Evolutionary conservation across 2,888 invertebrate genomes (phyloP).

Genomic region (Opisthograptis luteolata): DNA sequence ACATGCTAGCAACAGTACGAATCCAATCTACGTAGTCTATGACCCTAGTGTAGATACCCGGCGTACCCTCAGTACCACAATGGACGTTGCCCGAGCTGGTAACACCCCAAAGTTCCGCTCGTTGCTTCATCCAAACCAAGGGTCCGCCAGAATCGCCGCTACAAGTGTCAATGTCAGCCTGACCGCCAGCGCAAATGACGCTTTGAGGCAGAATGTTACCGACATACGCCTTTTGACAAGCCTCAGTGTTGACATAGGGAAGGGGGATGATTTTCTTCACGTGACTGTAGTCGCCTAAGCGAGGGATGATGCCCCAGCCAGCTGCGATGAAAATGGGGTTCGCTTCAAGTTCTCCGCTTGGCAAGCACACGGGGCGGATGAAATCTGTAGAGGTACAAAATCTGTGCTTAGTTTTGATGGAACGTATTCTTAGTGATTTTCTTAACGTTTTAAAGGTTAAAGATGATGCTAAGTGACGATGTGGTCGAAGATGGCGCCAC

Average conservation of each 20-base stretch:
- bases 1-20: conserved; percentile 27
- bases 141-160: conserved; percentile 67
- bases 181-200: conserved; percentile 62
- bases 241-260: conserved; percentile 44
- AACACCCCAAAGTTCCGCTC: conserved; percentile 55
- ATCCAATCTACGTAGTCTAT: conserved; percentile 56
- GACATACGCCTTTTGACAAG: conserved; percentile 46
- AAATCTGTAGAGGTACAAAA: conserved; percentile 52
- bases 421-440: no score
- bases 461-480: no score
- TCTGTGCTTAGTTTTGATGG: neutral
- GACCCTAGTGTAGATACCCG: conserved; percentile 62
- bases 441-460: no score
- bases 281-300: conserved; percentile 43
- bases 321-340: conserved; percentile 47
- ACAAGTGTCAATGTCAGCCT: conserved; percentile 56
- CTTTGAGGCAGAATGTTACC: conserved; percentile 42
- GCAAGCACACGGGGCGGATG: conserved; percentile 63
- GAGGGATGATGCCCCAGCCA: conserved; percentile 58
- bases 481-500: no score
- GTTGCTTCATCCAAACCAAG: conserved; percentile 44
- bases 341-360: conserved; percentile 37
- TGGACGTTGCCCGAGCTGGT: conserved; percentile 52
- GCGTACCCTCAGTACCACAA: conserved; percentile 54
- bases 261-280: conserved; percentile 56